These are phyloP conservation scores for Heliothis subflexa DNA, from an alignment of 1,140 invertebrate genomes.

Conservation along the genomic window DNA sequence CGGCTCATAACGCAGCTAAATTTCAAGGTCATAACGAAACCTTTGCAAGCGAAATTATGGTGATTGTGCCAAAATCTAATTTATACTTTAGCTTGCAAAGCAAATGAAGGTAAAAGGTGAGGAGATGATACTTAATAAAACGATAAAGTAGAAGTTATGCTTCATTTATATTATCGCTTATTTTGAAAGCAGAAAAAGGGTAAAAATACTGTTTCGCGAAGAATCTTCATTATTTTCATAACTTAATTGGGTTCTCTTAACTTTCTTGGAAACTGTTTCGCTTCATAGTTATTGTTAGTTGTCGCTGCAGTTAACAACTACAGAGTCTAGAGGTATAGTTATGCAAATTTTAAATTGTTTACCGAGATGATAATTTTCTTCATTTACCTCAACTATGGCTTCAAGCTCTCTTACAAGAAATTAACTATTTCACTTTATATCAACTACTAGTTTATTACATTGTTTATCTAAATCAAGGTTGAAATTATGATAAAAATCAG, in stretches of 20 bases:
- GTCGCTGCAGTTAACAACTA: constrained; percentile 19
- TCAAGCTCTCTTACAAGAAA: not conserved
- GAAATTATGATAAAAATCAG: not conserved
- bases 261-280: constrained; percentile 23
- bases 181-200: not conserved
- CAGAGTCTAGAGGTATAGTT: constrained; percentile 2
- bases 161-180: not conserved
- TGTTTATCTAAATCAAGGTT: not conserved
- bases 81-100: constrained; percentile 10
- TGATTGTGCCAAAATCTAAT: constrained; percentile 26
- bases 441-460: constrained; percentile 4
- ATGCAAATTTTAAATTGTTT: constrained; percentile 29
- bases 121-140: not conserved
- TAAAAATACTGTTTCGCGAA: not conserved
- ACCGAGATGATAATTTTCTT: constrained; percentile 6
- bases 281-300: constrained; percentile 35
- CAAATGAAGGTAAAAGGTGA: not conserved
- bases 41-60: constrained; percentile 31
- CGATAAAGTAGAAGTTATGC: not conserved
- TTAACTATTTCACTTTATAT: not conserved
- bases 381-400: not conserved
- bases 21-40: constrained; percentile 15
- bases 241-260: constrained; percentile 22
- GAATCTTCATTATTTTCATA: constrained; percentile 16
- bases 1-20: not conserved